Conservation (phyloP, 2,888 invertebrate species). For the Patella caerulea region DNA sequence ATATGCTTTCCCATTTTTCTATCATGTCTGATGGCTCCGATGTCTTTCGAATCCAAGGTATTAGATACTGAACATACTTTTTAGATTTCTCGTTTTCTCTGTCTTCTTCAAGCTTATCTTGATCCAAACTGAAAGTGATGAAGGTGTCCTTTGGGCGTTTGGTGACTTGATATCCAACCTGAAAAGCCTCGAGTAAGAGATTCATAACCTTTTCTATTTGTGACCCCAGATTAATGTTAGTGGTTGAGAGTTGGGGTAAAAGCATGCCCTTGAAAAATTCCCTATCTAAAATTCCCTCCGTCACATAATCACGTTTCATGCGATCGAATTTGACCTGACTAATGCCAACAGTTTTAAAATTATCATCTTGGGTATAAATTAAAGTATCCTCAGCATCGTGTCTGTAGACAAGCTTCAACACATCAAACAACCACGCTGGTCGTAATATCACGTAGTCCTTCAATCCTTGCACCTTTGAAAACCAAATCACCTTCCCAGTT, state of each 20-base stretch:
- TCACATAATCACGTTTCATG: conserved; percentile 50
- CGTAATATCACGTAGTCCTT: conserved; percentile 62
- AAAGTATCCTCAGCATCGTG: conserved; percentile 55
- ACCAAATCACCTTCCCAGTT: conserved; percentile 64
- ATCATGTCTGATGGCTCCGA: conserved; percentile 48
- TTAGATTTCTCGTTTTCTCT: conserved; percentile 10
- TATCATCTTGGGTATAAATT: conserved; percentile 57
- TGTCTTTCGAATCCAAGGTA: conserved; percentile 61
- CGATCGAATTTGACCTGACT: conserved; percentile 52
- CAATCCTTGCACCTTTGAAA: conserved; percentile 51
- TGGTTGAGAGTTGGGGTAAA: conserved; percentile 50
- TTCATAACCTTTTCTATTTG: background rate
- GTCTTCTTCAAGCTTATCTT: conserved; percentile 16
- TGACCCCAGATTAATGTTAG: conserved; percentile 38
- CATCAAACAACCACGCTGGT: conserved; percentile 66
- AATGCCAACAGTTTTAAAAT: conserved; percentile 46
- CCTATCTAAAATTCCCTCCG: conserved; percentile 59
- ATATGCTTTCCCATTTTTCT: conserved; percentile 45
- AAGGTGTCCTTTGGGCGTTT: conserved; percentile 39
- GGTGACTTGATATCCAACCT: conserved; percentile 60
- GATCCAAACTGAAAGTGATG: conserved; percentile 23
- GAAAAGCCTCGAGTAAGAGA: conserved; percentile 31
- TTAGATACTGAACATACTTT: conserved; percentile 45
- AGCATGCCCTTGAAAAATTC: conserved; percentile 62
- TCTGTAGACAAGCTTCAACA: conserved; percentile 58